These are phyloP conservation scores for Egretta garzetta DNA, from an alignment of 2,113 vertebrate species.

Conservation along the genomic window DNA sequence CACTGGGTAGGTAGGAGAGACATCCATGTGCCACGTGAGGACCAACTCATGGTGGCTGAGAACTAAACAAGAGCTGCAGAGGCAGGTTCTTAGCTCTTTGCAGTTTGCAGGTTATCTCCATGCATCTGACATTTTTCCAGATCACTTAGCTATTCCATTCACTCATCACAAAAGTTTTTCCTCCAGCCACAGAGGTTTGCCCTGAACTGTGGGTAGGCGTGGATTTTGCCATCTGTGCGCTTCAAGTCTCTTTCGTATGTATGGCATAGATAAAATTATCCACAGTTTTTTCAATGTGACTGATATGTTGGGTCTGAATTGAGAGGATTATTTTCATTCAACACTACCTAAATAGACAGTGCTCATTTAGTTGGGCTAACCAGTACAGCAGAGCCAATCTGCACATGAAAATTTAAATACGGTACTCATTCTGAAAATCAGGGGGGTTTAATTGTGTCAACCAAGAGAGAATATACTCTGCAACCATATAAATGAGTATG, in stretches of 20 bases:
- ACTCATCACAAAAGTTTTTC: slow-evolving; percentile 27
- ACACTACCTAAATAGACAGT: slow-evolving; percentile 29
- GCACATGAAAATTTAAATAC: neutral
- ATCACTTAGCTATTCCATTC: slow-evolving; percentile 6
- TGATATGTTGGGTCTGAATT: slow-evolving; percentile 52
- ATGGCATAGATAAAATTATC: slow-evolving; percentile 47
- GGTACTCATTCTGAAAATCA: neutral
- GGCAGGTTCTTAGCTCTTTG: neutral
- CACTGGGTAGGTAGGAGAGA: neutral
- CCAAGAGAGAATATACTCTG: neutral
- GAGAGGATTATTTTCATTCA: slow-evolving; percentile 60
- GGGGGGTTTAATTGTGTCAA: neutral
- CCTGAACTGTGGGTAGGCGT: slow-evolving; percentile 52
- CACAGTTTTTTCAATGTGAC: neutral
- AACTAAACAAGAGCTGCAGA: neutral
- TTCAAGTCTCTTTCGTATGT: neutral
- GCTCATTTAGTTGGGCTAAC: slow-evolving; percentile 1
- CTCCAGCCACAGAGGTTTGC: slow-evolving; percentile 52
- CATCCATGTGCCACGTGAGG: rapidly evolving
- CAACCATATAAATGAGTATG: neutral
- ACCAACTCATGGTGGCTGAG: neutral
- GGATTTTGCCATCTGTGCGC: slow-evolving; percentile 63
- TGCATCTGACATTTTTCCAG: neutral
- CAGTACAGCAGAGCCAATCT: neutral
- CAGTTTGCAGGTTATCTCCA: neutral